Base-by-base conservation (phyloP, 2,888 invertebrate species). In the Blomia tropicalis region DNA sequence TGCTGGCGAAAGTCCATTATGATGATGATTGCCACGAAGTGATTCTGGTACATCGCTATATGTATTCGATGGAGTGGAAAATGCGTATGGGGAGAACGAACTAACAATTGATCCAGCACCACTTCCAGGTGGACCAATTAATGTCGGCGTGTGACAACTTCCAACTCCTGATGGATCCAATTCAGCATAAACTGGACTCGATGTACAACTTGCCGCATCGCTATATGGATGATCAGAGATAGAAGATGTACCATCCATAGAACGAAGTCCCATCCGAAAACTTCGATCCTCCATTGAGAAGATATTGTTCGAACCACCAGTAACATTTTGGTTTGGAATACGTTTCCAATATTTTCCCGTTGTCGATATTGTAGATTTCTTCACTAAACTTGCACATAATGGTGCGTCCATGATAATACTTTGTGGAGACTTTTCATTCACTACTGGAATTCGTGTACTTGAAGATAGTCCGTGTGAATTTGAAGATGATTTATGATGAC, bases 151-250 rank as follows among this genome's bases (percentile, higher is more conserved):
- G 19, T 60, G 22, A 60, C 44, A 36, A 1, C 43, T 41, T 36
- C 60, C 63, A 23, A 30, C 56, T 14, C 25, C 56, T 23, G 58
- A 27, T 3, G 63, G 53, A 43, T 65, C 65, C n/a, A 65, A 31
- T 63, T 66, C 66, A 31, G 66, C 66, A 27, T 66, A 66, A 7
- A 66, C 66, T 3, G 66, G 64, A 47, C 66, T 66, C 14, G 62
- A 62, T n/a, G 64, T 66, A 44, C 66, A 64, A 41, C 62, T 65
- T 14, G 58, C 61, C n/a, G 47, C 64, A 30, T 66, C 64, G 51
- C 59, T 62, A 31, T 65, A 63, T 4, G 62, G 62, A 29, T 63
- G 64, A 17, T 60, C 60, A 19, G 53, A 43, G 19, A 64, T 64
- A 5, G 56, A 41, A 32, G 58, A 58, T 0, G 62, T 19, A 30